Percentiles rank a stretch among this genome's conserved stretches.
Evolutionary conservation across 2,113 vertebrate species (phyloP).

Genomic region (Odontophorus gujanensis): DNA sequence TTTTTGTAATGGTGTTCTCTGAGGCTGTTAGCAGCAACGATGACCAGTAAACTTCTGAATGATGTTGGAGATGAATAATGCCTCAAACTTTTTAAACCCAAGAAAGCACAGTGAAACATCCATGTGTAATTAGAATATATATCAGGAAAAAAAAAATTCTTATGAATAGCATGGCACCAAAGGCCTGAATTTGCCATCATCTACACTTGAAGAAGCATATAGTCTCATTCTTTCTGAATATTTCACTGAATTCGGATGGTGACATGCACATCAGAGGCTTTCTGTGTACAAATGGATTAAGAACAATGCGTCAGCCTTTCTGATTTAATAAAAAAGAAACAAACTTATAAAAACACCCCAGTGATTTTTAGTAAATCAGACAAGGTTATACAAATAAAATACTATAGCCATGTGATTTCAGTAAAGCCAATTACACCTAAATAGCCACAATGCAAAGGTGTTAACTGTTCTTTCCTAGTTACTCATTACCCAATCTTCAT

Average conservation of each 20-base stretch:
- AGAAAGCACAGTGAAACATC: not conserved
- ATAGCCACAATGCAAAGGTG: constrained; percentile 44
- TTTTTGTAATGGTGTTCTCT: not conserved
- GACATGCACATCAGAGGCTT: not conserved
- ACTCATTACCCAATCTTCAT: constrained; percentile 58
- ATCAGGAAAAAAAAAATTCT: not conserved
- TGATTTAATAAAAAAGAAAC: constrained; percentile 38
- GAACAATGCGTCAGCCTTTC: constrained; percentile 20
- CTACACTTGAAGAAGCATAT: not conserved
- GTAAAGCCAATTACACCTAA: constrained; percentile 45
- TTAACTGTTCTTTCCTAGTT: constrained; percentile 65
- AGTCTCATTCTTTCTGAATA: not conserved
- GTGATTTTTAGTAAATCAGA: constrained; percentile 55
- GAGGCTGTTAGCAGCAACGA: not conserved
- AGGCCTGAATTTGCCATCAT: not conserved
- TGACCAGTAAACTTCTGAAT: not conserved
- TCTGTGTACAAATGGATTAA: not conserved
- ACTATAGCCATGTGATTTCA: constrained; percentile 8
- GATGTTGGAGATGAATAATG: not conserved
- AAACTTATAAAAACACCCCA: constrained; percentile 49
- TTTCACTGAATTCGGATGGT: not conserved
- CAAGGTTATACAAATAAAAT: constrained; percentile 67
- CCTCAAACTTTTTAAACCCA: not conserved
- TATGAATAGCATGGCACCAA: not conserved
- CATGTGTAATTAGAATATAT: not conserved